Conservation (phyloP, 1,140 invertebrate genomes). For the Zaprionus nigranus region DNA sequence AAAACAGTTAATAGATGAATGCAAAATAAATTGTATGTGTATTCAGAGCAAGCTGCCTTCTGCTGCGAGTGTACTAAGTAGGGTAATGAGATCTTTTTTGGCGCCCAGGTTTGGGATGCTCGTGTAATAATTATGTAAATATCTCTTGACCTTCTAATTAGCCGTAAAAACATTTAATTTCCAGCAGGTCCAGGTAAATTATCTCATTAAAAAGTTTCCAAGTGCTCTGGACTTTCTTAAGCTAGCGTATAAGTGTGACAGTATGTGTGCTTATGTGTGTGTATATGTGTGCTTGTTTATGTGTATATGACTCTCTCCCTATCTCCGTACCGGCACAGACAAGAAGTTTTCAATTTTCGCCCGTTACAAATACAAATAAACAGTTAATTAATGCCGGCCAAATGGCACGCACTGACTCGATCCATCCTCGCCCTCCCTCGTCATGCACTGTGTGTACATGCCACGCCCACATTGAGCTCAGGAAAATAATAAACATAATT, state of each 20-base stretch:
- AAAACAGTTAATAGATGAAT: slow-evolving; percentile 5
- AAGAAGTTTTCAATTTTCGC: slow-evolving; percentile 61
- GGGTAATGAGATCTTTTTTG: slow-evolving; percentile 21
- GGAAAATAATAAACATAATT: slow-evolving; percentile 73
- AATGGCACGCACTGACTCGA: slow-evolving; percentile 27
- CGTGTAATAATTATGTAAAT: slow-evolving; percentile 72
- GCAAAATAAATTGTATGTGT: background rate
- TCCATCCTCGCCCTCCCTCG: slow-evolving; percentile 9
- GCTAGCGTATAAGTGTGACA: background rate
- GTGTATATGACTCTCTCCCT: background rate
- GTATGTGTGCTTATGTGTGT: background rate
- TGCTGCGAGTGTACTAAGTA: slow-evolving; percentile 4
- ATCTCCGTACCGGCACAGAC: slow-evolving; percentile 22
- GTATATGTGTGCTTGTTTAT: background rate
- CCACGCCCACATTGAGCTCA: background rate
- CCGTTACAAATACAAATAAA: slow-evolving; percentile 62
- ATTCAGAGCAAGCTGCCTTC: background rate
- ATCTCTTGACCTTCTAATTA: slow-evolving; percentile 72
- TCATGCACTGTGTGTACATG: slow-evolving; percentile 8
- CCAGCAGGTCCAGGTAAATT: slow-evolving; percentile 58
- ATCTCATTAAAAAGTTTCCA: slow-evolving; percentile 71
- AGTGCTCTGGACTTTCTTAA: slow-evolving; percentile 24
- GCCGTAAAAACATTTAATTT: slow-evolving; percentile 53
- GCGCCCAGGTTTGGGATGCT: slow-evolving; percentile 18
- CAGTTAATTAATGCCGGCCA: slow-evolving; percentile 68